Conservation (phyloP, 2,888 invertebrate species). For the Charanyca ferruginea region DNA sequence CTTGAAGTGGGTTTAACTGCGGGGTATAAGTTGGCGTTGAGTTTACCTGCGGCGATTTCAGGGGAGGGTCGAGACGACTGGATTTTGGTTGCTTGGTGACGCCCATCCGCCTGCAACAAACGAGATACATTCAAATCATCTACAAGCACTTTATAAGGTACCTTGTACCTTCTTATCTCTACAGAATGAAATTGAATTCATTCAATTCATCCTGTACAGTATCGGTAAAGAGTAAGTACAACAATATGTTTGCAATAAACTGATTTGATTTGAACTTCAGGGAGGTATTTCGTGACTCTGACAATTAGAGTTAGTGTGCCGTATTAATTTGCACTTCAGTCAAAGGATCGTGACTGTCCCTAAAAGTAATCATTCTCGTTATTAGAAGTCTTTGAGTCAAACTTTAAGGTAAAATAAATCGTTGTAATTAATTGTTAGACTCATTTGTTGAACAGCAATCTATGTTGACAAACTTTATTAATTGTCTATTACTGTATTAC, state of each 20-base stretch:
- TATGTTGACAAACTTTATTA: constrained; percentile 2
- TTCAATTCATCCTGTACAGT: no score
- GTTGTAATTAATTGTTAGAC: background rate
- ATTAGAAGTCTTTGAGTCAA: background rate
- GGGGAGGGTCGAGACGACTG: constrained; percentile 89
- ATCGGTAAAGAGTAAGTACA: no score
- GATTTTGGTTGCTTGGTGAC: constrained; percentile 88
- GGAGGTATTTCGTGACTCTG: background rate
- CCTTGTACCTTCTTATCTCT: background rate
- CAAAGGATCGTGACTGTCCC: background rate
- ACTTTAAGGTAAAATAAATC: background rate
- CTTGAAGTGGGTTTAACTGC: no score
- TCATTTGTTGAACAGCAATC: background rate
- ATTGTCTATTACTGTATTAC: background rate
- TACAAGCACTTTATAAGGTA: background rate
- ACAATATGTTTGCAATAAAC: no score
- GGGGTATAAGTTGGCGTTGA: no score
- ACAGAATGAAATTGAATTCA: no score
- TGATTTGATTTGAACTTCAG: no score
- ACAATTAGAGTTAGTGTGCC: background rate
- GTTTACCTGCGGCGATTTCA: constrained; percentile 88
- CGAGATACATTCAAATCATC: background rate
- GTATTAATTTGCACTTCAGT: no score
- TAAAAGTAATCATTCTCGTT: background rate
- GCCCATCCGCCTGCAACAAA: constrained; percentile 90